Evolutionary conservation across 2,797 vertebrate species (phyloP).

Genomic region (Iguana delicatissima): DNA sequence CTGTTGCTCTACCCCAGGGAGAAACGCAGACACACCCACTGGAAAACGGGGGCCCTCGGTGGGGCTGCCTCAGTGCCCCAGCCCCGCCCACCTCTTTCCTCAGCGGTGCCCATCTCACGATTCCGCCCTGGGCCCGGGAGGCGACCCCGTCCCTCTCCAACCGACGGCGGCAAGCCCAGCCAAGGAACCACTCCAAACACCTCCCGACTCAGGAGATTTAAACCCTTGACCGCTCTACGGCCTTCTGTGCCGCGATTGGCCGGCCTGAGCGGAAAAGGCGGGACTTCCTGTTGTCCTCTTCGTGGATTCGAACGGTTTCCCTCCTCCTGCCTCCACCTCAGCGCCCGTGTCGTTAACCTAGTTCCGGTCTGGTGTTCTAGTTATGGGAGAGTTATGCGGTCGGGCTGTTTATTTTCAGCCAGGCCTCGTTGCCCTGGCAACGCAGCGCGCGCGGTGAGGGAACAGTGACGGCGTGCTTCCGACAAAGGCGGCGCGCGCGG

Average conservation of each 20-base stretch:
- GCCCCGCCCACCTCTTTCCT: constrained; percentile 53
- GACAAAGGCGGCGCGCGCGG: neutral
- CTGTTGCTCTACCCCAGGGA: no score
- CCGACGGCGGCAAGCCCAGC: neutral
- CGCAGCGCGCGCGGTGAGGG: accelerated
- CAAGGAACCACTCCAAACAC: neutral
- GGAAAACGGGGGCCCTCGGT: no score
- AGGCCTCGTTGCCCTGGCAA: constrained; percentile 13
- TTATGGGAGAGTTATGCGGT: no score
- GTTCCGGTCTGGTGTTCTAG: neutral
- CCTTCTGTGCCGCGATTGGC: constrained; percentile 23
- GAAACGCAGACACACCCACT: no score
- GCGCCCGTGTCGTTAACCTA: accelerated
- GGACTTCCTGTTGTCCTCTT: neutral
- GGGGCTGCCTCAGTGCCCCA: no score
- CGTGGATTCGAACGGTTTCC: neutral
- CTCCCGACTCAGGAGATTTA: constrained; percentile 4
- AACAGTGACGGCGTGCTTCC: accelerated
- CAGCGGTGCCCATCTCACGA: constrained; percentile 47
- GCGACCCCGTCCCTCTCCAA: neutral
- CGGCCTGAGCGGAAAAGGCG: constrained; percentile 24
- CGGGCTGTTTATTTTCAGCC: neutral
- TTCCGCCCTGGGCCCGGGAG: accelerated
- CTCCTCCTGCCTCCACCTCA: no score
- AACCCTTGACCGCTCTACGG: neutral